Percentiles rank a stretch among this genome's conserved stretches.
phyloP scores from a whole-genome alignment of 2,113 vertebrate species.

The Hypocryptadius cinnamomeus region DNA sequence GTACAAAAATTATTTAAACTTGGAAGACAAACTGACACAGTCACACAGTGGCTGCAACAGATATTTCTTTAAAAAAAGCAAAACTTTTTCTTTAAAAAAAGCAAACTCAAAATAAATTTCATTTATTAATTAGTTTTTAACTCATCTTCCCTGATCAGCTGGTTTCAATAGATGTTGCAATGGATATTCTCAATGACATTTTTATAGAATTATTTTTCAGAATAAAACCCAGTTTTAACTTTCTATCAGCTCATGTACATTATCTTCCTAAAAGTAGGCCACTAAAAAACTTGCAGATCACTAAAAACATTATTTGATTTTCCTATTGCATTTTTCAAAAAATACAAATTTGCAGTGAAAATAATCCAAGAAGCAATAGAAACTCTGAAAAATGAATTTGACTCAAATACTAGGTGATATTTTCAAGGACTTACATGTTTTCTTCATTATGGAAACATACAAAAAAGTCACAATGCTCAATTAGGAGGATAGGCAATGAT shows the following conservation, averaged over 20 bases:
- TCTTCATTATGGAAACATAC: not conserved
- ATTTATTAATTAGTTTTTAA: not conserved
- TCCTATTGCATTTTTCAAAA: not conserved
- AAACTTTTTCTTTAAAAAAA: no score
- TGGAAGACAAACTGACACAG: not conserved
- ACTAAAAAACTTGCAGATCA: not conserved
- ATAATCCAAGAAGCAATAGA: not conserved
- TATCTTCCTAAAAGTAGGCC: not conserved
- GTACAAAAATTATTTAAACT: not conserved
- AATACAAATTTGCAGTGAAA: not conserved
- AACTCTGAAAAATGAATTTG: not conserved
- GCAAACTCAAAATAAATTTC: not conserved
- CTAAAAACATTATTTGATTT: not conserved
- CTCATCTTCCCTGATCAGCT: not conserved
- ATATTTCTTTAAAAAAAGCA: not conserved
- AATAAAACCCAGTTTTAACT: not conserved
- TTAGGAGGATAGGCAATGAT: constrained; percentile 71
- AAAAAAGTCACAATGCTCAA: constrained; percentile 57
- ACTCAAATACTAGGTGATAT: not conserved
- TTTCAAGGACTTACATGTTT: constrained; percentile 53
- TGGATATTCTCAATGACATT: not conserved
- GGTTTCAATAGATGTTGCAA: not conserved
- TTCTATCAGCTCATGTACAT: not conserved
- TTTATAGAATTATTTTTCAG: not conserved
- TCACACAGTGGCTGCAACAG: not conserved